These are phyloP conservation scores for Sminthurinus aureus DNA, from an alignment of 2,888 invertebrate genomes.

Conservation along the genomic window DNA sequence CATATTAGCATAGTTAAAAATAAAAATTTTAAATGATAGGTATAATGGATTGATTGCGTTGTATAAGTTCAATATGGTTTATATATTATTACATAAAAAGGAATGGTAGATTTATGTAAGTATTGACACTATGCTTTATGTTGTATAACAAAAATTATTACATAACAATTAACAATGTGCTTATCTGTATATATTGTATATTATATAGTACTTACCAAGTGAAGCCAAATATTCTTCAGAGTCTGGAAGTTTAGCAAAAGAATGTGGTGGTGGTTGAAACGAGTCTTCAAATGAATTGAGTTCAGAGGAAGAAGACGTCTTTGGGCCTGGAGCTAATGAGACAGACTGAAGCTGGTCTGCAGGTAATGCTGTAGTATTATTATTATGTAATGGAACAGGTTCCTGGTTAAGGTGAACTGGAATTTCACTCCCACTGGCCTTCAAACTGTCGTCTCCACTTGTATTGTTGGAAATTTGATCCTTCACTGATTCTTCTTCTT, in stretches of 20 bases:
- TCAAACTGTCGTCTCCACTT: neutral
- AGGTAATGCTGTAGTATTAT: no score
- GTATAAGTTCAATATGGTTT: neutral
- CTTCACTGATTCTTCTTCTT: neutral
- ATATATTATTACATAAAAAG: neutral
- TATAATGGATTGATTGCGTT: no score
- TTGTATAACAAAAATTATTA: neutral
- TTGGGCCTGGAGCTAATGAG: no score
- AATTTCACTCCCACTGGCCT: neutral
- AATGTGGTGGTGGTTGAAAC: slow-evolving; percentile 50
- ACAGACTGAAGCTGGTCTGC: no score
- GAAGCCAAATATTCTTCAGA: slow-evolving; percentile 73
- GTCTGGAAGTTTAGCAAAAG: slow-evolving; percentile 65
- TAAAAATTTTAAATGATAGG: neutral
- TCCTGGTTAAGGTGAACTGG: neutral
- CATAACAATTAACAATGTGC: neutral
- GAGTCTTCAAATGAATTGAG: slow-evolving; percentile 55
- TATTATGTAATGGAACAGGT: neutral
- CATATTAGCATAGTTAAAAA: no score
- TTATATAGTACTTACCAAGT: slow-evolving; percentile 68
- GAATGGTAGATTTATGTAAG: slow-evolving; percentile 1
- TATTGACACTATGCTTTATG: neutral
- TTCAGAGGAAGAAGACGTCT: no score
- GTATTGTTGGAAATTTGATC: neutral
- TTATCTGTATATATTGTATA: neutral